Percentiles rank a stretch among this genome's conserved stretches.
Conservation (phyloP, 2,797 vertebrate genomes). For the Pseudomugil gertrudae region DNA sequence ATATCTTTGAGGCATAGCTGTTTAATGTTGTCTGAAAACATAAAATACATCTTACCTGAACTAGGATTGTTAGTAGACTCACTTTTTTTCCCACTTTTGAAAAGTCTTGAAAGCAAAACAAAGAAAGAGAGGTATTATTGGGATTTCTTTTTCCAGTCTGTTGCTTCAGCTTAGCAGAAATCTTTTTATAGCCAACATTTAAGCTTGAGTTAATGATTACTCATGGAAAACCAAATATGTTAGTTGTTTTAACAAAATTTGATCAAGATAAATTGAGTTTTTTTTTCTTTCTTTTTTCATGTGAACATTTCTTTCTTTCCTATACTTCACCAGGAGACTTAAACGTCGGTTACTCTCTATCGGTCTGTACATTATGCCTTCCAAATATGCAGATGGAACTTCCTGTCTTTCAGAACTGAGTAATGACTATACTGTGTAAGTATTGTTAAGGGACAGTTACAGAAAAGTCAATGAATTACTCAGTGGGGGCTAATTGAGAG, state of each 20-base stretch:
- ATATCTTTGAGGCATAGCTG: conserved; percentile 40
- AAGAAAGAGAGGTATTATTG: conserved; percentile 46
- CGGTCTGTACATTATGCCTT: conserved; percentile 39
- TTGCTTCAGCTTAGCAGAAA: conserved; percentile 60
- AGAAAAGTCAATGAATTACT: conserved; percentile 80
- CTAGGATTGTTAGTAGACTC: conserved; percentile 15
- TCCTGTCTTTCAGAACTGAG: conserved; percentile 60
- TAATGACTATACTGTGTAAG: conserved; percentile 75
- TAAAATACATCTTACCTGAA: conserved; percentile 32
- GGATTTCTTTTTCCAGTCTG: conserved; percentile 54
- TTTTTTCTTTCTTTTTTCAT: conserved; percentile 16
- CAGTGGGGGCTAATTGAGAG: conserved; percentile 82
- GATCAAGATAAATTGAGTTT: conserved; percentile 33
- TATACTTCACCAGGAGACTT: conserved; percentile 31
- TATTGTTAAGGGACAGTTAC: conserved; percentile 78
- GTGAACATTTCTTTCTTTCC: conserved; percentile 13
- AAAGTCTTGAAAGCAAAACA: conserved; percentile 20
- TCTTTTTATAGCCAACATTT: conserved; percentile 53
- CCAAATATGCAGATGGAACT: conserved; percentile 65
- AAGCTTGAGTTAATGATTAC: conserved; percentile 59
- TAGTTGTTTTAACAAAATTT: conserved; percentile 49
- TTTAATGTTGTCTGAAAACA: conserved; percentile 45
- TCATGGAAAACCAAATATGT: conserved; percentile 39
- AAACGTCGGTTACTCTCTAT: conserved; percentile 41
- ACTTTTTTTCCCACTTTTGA: neutral